Evolutionary conservation across 2,797 vertebrate genomes (phyloP), one percentile per base, ranked within the genome.

Genomic region (Ciconia nigra): DNA sequence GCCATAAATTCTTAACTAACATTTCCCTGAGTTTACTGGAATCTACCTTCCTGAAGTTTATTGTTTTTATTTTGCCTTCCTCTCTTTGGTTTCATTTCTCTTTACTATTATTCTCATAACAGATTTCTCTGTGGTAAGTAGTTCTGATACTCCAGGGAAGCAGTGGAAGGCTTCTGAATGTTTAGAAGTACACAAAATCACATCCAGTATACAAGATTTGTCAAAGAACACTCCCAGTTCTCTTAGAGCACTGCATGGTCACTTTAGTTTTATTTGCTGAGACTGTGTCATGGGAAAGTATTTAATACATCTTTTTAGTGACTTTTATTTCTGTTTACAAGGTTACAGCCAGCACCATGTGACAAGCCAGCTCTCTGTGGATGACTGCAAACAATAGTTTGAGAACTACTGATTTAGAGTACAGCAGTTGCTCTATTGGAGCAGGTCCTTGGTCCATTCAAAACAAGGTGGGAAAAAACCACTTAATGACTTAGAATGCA

Each of bases 291-390:
- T 82, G 83, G 70, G 55, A 69, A 94, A 90, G 88, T 79, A 82
- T 90, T 90, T 87, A 96, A 90, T 84, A 76, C 58, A 93, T 79
- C 85, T 88, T 91, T 93, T 61, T 72, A 86, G 62, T 25, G 46
- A 90, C 80, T 94, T 95, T 96, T 78, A 76, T 95, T 94, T 94
- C 86, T 96, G 62, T 92, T 96, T 96, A 90, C 63, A 46, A 83
- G 15, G 58, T 79, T 88, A 82, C 73, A 94, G 93, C 86, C 90
- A 94, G 83, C 57, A 89, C 70, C 1, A 15, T 58, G 72, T 90
- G 93, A 93, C 90, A 82, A 87, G 81, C 92, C 88, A 92, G 86
- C 83, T 90, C 35, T 89, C 83, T 28, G 4, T 89, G 88, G 93
- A 93, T 93, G 88, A 72, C 80, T 90, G 76, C 58, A 81, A 94